Percentiles rank a stretch among this genome's conserved stretches.
These are phyloP conservation scores for Clarias gariepinus DNA, from an alignment of 2,113 vertebrate species.

Conservation along the genomic window DNA sequence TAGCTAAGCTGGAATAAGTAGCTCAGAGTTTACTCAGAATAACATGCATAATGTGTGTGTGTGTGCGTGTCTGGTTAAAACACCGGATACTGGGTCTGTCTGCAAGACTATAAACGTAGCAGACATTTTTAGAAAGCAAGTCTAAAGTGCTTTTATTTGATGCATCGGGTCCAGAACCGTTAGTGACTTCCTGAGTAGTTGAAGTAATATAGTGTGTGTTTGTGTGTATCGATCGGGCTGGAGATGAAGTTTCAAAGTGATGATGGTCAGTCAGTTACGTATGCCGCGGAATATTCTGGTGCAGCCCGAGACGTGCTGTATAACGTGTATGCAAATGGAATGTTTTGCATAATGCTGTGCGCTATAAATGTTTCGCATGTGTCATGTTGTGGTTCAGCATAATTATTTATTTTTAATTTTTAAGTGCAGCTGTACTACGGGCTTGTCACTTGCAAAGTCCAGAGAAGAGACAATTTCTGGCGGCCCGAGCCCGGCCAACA, in stretches of 20 bases:
- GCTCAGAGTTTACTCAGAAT: not conserved
- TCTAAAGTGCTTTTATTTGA: slow-evolving; percentile 11
- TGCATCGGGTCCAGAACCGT: not conserved
- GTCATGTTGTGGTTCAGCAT: not conserved
- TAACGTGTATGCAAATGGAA: slow-evolving; percentile 5
- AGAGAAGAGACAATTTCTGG: not conserved
- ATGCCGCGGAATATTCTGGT: slow-evolving; percentile 44
- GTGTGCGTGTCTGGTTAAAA: slow-evolving; percentile 2
- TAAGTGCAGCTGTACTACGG: not conserved
- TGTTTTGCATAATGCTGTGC: not conserved
- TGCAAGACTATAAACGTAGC: not conserved
- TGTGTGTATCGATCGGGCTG: slow-evolving; percentile 36
- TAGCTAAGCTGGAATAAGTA: slow-evolving; percentile 26
- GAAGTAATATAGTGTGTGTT: slow-evolving; percentile 29
- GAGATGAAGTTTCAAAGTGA: slow-evolving; percentile 23
- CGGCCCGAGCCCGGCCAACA: not conserved
- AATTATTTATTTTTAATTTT: too few species aligned
- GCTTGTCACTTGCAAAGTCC: not conserved
- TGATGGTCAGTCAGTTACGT: slow-evolving; percentile 58
- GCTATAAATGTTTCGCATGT: not conserved
- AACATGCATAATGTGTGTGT: not conserved
- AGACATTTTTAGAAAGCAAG: not conserved
- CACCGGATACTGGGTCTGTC: not conserved
- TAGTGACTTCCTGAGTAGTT: slow-evolving; percentile 36
- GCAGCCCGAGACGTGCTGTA: slow-evolving; percentile 10